phyloP scores from a whole-genome alignment of 2,797 vertebrate species.

The Manis crassicaudata region DNA sequence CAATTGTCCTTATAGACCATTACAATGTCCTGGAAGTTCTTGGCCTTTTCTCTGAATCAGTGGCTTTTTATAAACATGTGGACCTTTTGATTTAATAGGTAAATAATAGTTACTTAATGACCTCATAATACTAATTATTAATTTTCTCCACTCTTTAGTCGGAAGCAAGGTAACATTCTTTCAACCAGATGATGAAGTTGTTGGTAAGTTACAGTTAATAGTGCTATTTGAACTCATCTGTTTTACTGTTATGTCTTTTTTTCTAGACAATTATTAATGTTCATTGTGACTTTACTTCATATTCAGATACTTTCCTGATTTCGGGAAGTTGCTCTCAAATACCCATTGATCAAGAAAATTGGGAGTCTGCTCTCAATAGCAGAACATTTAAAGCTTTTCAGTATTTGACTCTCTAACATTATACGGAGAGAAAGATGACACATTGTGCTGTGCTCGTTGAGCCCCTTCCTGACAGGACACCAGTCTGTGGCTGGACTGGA shows the following conservation, averaged over 20 bases:
- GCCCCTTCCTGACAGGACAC: neutral
- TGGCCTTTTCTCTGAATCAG: slow-evolving; percentile 8
- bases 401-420: neutral
- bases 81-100: slow-evolving; percentile 33
- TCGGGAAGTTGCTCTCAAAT: slow-evolving; percentile 38
- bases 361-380: neutral
- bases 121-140: neutral
- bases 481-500: neutral
- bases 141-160: slow-evolving; percentile 84
- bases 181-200: slow-evolving; percentile 94
- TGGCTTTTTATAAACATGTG: neutral
- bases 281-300: neutral
- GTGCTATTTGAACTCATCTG: neutral
- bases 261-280: neutral
- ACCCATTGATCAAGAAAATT: neutral
- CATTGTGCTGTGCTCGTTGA: rapidly evolving
- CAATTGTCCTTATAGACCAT: neutral
- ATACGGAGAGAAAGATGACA: neutral
- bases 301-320: neutral
- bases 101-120: slow-evolving; percentile 39
- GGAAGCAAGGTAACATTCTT: slow-evolving; percentile 95
- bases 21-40: neutral
- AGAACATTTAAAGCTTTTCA: neutral
- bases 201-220: slow-evolving; percentile 89
- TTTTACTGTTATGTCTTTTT: slow-evolving; percentile 17